Evolutionary conservation across 2,113 vertebrate species (phyloP).

Genomic region (Rallus limicola): DNA sequence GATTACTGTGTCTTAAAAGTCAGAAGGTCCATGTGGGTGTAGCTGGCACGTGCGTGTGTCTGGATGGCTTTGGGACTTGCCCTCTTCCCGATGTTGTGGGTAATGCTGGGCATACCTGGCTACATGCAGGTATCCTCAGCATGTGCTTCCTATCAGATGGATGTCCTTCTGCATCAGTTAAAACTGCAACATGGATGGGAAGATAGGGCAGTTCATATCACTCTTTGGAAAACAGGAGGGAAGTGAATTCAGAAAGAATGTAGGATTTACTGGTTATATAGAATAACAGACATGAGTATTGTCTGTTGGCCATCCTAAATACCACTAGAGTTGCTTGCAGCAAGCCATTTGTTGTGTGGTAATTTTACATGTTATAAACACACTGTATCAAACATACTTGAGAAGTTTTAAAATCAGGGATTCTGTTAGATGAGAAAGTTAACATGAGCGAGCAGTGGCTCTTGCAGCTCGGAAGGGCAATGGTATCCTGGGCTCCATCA

Average conservation of each 20-base stretch:
- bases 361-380: background rate
- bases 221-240: background rate
- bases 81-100: fast-evolving
- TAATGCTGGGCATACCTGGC: background rate
- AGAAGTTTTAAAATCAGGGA: background rate
- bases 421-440: too few species aligned
- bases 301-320: background rate
- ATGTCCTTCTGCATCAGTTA: background rate
- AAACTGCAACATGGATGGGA: background rate
- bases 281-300: background rate
- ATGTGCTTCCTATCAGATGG: background rate
- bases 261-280: background rate
- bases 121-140: background rate
- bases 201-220: background rate
- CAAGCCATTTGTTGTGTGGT: background rate
- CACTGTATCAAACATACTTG: background rate
- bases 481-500: too few species aligned
- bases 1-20: background rate
- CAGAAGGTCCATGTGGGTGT: background rate
- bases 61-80: background rate
- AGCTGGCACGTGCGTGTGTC: background rate
- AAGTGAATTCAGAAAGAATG: background rate
- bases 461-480: too few species aligned
- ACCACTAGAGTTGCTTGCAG: background rate
- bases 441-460: too few species aligned